A percentile compares a stretch with the other conserved stretches of the same genome.
Evolutionary conservation across 2,888 invertebrate species (phyloP).

Genomic region (Pterostichus niger): DNA sequence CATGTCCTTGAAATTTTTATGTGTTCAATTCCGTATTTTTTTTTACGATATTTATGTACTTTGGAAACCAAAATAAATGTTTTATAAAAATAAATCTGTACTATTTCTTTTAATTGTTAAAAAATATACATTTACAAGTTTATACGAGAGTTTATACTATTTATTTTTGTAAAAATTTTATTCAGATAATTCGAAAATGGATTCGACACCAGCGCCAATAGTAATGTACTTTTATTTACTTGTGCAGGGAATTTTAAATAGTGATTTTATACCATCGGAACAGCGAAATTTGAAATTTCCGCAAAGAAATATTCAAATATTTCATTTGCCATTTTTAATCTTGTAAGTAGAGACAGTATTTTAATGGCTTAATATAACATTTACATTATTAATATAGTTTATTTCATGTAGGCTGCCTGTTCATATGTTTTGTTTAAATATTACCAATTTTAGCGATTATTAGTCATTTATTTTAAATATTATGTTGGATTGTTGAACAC

Average conservation of each 20-base stretch:
- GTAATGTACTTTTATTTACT: conserved; percentile 28
- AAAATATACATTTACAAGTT: conserved; percentile 40
- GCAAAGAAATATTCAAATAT: conserved; percentile 44
- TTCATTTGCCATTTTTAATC: conserved; percentile 29
- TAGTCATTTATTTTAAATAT: conserved; percentile 31
- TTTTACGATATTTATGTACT: conserved; percentile 52
- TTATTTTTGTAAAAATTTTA: conserved; percentile 23
- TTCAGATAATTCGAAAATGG: conserved; percentile 2
- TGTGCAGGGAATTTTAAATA: conserved; percentile 57
- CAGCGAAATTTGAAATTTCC: conserved; percentile 54
- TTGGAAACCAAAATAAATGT: conserved; percentile 53
- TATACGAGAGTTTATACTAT: neutral
- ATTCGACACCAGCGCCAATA: conserved; percentile 58
- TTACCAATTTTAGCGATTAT: conserved; percentile 50
- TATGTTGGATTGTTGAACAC: conserved; percentile 56
- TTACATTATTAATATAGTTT: conserved; percentile 33
- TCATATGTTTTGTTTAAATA: conserved; percentile 17
- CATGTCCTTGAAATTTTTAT: conserved; percentile 38
- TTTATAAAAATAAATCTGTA: conserved; percentile 50
- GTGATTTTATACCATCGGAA: conserved; percentile 43
- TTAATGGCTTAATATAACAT: conserved; percentile 40
- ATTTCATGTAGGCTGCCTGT: conserved; percentile 15
- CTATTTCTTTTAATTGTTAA: conserved; percentile 52
- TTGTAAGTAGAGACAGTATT: conserved; percentile 52
- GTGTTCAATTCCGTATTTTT: conserved; percentile 33